phyloP scores from a whole-genome alignment of 2,113 vertebrate species.

The Puma concolor region DNA sequence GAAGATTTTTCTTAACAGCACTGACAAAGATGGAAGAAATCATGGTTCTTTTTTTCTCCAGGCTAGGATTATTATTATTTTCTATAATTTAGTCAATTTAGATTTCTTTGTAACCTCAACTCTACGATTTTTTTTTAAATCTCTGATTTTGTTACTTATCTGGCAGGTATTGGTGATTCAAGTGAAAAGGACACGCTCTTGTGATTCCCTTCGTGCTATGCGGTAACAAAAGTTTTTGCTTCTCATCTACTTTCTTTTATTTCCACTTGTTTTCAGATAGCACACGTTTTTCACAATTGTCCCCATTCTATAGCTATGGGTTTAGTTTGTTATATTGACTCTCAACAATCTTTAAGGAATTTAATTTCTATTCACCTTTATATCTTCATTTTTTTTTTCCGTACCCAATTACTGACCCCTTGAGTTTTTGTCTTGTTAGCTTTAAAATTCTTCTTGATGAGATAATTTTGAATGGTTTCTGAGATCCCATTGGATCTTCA shows the following conservation, averaged over 20 bases:
- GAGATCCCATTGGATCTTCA: constrained; percentile 33
- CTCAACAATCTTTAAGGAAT: not conserved
- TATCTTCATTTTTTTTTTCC: not conserved
- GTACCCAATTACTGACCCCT: not conserved
- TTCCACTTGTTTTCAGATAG: not conserved
- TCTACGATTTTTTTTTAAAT: not conserved
- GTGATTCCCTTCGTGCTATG: not conserved
- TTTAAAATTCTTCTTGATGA: not conserved
- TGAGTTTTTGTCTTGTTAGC: not conserved
- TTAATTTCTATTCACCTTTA: not conserved
- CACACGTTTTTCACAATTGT: not conserved
- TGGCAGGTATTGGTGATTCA: not conserved
- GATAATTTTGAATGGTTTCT: not conserved
- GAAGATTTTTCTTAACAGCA: not conserved
- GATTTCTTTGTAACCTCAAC: not conserved
- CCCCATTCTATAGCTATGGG: not conserved
- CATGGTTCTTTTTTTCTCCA: not conserved
- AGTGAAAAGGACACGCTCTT: not conserved
- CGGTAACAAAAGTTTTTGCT: not conserved
- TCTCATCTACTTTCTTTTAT: not conserved
- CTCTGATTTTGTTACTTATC: not conserved
- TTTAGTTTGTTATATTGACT: not conserved
- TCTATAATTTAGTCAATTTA: not conserved
- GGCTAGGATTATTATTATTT: not conserved
- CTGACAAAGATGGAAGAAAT: not conserved